phyloP scores from a whole-genome alignment of 2,888 invertebrate species.

The Spicauda simplicius region DNA sequence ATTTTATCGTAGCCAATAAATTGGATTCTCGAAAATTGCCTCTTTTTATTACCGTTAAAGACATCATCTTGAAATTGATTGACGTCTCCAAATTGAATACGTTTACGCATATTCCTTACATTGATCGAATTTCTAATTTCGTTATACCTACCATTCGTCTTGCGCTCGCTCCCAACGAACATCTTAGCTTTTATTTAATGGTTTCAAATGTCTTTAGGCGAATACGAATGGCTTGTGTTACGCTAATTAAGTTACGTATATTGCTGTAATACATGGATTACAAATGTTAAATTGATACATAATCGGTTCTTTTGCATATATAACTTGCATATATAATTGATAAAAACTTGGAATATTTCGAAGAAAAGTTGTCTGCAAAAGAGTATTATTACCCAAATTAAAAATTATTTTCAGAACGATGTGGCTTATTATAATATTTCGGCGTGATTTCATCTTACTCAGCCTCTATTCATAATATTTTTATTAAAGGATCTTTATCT shows the following conservation, averaged over 20 bases:
- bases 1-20: slow-evolving; percentile 56
- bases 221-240: neutral
- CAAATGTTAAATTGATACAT: too few species aligned
- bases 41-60: slow-evolving; percentile 60
- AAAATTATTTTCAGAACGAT: too few species aligned
- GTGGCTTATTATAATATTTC: too few species aligned
- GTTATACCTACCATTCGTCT: slow-evolving; percentile 30
- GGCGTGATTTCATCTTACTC: too few species aligned
- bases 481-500: too few species aligned
- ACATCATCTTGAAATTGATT: slow-evolving; percentile 47
- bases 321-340: too few species aligned
- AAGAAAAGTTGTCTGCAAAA: too few species aligned
- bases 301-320: too few species aligned
- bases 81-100: slow-evolving; percentile 45
- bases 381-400: too few species aligned
- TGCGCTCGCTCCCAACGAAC: slow-evolving; percentile 3
- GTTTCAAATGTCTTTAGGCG: slow-evolving; percentile 16
- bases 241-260: neutral
- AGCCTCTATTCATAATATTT: too few species aligned
- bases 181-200: slow-evolving; percentile 22
- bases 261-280: neutral
- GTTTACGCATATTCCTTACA: slow-evolving; percentile 32
- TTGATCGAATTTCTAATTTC: slow-evolving; percentile 30
- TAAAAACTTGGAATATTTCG: too few species aligned
- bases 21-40: slow-evolving; percentile 64